These are phyloP conservation scores for Colossoma macropomum DNA, from an alignment of 2,113 vertebrate genomes.

Conservation along the genomic window DNA sequence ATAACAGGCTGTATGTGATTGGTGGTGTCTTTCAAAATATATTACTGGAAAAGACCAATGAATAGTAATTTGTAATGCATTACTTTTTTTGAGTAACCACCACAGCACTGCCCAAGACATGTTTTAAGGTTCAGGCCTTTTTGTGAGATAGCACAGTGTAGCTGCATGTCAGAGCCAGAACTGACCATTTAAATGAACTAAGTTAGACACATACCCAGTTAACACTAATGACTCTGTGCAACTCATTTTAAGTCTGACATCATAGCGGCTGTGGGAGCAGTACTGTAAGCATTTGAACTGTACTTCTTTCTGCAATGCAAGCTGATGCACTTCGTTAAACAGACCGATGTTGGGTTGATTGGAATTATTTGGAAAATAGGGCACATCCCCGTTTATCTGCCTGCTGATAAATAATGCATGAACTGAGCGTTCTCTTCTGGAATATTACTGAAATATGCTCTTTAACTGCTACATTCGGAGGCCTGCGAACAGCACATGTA, in stretches of 20 bases:
- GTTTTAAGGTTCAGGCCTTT: too few species aligned
- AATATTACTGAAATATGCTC: conserved; percentile 37
- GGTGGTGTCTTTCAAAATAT: too few species aligned
- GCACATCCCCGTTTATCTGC: conserved; percentile 61
- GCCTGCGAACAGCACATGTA: conserved; percentile 37
- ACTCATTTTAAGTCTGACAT: not conserved
- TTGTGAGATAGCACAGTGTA: not conserved
- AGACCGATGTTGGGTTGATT: conserved; percentile 36
- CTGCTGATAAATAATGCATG: conserved; percentile 64
- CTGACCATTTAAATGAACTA: too few species aligned
- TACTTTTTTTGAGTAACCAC: too few species aligned
- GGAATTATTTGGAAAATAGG: conserved; percentile 61
- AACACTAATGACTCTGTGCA: not conserved
- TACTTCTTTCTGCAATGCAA: not conserved
- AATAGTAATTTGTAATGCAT: too few species aligned
- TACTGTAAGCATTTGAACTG: not conserved
- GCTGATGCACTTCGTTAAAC: conserved; percentile 26
- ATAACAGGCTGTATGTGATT: too few species aligned
- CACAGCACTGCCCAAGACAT: too few species aligned
- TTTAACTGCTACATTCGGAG: conserved; percentile 15
- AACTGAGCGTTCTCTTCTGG: conserved; percentile 10
- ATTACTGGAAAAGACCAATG: too few species aligned
- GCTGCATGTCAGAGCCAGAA: too few species aligned
- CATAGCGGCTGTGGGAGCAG: not conserved
- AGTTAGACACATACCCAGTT: not conserved